Evolutionary conservation across 1,140 invertebrate species (phyloP), one percentile per base, ranked within the genome.

Genomic region (Drosophila guanche): DNA sequence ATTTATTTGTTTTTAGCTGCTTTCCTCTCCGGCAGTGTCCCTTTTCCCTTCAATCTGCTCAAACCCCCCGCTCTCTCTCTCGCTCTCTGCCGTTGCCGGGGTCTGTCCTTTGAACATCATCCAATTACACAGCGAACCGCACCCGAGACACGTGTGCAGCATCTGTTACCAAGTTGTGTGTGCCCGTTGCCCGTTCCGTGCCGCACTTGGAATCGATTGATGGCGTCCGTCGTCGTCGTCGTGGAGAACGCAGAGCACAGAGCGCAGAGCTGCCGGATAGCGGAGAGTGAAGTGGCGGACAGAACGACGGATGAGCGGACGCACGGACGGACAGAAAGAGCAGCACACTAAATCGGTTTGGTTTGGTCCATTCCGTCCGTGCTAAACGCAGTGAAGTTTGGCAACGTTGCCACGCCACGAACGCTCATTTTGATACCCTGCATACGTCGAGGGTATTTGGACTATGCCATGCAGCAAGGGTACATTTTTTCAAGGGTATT

Each of bases 91-190:
- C 20, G 46, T 20, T 10, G 25, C 20, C 29, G 29, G 29, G 37
- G n/a, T 14, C 51, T 42, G 55, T 51, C 58, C 58, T 62, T 62
- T 63, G 58, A 73, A 73, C 77, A 81, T 81, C 83, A 88, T 86
- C 81, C 81, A 86, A 88, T 88, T 86, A 86, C 81, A 61, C 69
- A 71, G 54, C 66, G 65, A 63, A 63, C 66, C 75, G 80, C 76
- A 75, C 63, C 74, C 75, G 73, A 47, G 60, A 88, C 83, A 88
- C 83, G 83, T 88, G 83, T 86, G 78, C 74, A 89, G 83, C 83
- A 88, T 88, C 83, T 88, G 83, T 88, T 88, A 83, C 83, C 80
- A 68, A 73, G 75, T 74, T 61, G 57, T 70, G 60, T 65, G 62
- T 42, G 55, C 59, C 76, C 79, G 74, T 59, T 42, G 55, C 59